Evolutionary conservation across 2,888 invertebrate species (phyloP), one percentile per base, ranked within the genome.

Genomic region (Siphonodentalium dalli): DNA sequence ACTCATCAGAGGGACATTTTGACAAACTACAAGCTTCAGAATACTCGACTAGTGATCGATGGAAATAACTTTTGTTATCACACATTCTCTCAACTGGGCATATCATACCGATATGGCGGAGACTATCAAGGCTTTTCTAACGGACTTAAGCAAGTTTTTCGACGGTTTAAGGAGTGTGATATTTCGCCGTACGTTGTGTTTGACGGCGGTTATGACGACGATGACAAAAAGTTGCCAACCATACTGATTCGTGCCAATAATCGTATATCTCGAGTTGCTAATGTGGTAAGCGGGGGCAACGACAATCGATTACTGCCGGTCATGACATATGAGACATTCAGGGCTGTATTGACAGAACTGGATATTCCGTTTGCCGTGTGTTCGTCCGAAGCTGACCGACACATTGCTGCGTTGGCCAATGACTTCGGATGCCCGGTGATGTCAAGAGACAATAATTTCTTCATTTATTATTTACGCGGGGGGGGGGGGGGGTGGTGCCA

Each of bases 361-460:
- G 84, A 85, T 7, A 83, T 93, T 8, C 85, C 85, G 1, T 86
- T 87, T 58, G 88, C 88, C 39, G 87, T 90, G 45, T 90, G 92
- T 73, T 87, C 90, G 65, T 92, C 90, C 79, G 96, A 97, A 82
- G 94, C 94, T 1, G 97, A 97, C 78, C 88, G 89, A 65, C 90
- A 92, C 72, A 88, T 94, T 48, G 94, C 93, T 0, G 88, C 89
- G 0, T 80, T 95, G 65, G 91, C 93, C 0, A 87, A 88, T 61
- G 85, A 87, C 50, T 83, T 93, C 2, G 84, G 88, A 33, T 94
- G 93, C 69, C 94, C 95, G 0, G 89, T 97, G 2, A 79, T 97
- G 3, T 94, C 93, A 72, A 91, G 90, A 67, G 97, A 97, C 82
- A 95, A 95, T 0, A 97, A 97, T 83, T 97, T 94, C 82, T 94